These are phyloP conservation scores for Aphodius sticticus DNA, from an alignment of 2,888 invertebrate genomes.

Conservation along the genomic window DNA sequence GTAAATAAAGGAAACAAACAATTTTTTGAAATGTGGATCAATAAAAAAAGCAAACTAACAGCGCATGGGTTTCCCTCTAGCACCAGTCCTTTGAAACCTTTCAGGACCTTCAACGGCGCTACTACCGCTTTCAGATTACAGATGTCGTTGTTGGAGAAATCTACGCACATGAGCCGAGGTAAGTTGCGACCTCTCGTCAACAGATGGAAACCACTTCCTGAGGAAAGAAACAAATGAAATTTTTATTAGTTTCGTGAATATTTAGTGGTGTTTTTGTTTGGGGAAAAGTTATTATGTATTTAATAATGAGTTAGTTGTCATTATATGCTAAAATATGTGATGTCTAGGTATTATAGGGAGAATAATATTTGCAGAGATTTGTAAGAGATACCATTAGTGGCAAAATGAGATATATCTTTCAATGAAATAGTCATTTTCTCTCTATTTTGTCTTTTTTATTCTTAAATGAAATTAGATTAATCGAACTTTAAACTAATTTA, in stretches of 20 bases:
- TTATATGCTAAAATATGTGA: not conserved
- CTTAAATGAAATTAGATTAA: no score
- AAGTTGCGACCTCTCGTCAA: slow-evolving; percentile 45
- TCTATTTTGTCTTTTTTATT: no score
- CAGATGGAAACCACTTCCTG: slow-evolving; percentile 53
- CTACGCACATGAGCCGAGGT: slow-evolving; percentile 54
- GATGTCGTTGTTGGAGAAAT: slow-evolving; percentile 69
- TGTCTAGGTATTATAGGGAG: not conserved
- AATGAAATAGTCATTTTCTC: no score
- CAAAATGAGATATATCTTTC: not conserved
- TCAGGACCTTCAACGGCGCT: slow-evolving; percentile 55
- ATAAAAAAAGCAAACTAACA: slow-evolving; percentile 53
- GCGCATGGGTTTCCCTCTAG: slow-evolving; percentile 69
- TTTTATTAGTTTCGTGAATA: not conserved
- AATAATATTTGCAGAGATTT: not conserved
- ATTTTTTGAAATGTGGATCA: not conserved
- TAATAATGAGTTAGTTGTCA: no score
- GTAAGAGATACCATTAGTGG: not conserved
- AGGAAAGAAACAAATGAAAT: slow-evolving; percentile 35
- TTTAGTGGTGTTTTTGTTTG: not conserved
- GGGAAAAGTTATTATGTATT: not conserved
- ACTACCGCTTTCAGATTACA: slow-evolving; percentile 61
- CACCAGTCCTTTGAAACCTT: slow-evolving; percentile 59
- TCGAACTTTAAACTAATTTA: no score
- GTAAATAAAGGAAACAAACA: slow-evolving; percentile 13